Percentiles rank a stretch among this genome's conserved stretches.
phyloP scores from a whole-genome alignment of 2,113 vertebrate species.

The Ictalurus punctatus region DNA sequence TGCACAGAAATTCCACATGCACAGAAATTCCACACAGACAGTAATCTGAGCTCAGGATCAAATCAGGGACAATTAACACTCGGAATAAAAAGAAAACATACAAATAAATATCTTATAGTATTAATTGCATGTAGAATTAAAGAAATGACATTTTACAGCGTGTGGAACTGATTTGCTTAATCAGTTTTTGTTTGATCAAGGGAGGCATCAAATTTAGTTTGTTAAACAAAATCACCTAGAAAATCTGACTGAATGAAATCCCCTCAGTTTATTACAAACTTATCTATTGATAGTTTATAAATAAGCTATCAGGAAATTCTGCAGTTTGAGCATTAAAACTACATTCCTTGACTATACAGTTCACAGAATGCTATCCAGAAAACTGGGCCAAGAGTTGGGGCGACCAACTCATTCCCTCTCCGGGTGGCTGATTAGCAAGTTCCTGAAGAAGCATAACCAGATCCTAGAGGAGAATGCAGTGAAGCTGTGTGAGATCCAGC shows the following conservation, averaged over 20 bases:
- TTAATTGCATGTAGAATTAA: background rate
- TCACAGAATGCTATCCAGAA: conserved; percentile 55
- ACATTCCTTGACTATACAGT: background rate
- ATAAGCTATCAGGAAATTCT: background rate
- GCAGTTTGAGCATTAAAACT: background rate
- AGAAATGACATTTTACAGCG: background rate
- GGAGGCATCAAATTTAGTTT: background rate
- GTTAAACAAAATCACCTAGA: background rate
- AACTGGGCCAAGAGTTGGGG: conserved; percentile 63
- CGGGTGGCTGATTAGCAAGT: conserved; percentile 66
- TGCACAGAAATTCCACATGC: no score
- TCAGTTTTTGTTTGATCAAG: background rate
- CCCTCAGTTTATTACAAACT: background rate
- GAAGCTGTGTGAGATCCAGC: conserved; percentile 63
- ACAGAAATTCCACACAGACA: no score
- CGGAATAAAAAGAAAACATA: background rate
- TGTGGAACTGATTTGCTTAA: background rate
- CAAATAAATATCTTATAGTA: background rate
- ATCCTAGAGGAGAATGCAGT: conserved; percentile 68
- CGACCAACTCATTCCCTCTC: conserved; percentile 60
- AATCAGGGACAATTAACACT: background rate
- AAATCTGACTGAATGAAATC: background rate
- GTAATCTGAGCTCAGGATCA: no score
- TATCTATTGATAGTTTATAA: background rate
- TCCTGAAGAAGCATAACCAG: conserved; percentile 56